Percentiles rank a stretch among this genome's conserved stretches.
phyloP scores from a whole-genome alignment of 1,140 invertebrate genomes.

The Hirudo medicinalis region DNA sequence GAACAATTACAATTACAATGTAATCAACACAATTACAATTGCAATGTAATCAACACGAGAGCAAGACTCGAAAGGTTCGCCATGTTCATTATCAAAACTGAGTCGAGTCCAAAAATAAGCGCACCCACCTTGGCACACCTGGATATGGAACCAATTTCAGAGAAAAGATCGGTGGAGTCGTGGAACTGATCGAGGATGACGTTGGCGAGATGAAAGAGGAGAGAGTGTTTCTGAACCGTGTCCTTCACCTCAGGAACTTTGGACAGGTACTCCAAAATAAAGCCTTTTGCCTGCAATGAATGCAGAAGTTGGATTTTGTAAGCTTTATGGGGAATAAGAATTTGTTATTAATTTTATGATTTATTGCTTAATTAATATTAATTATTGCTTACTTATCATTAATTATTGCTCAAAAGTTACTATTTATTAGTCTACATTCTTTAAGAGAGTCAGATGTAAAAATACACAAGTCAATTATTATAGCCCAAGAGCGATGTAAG shows the following conservation, averaged over 20 bases:
- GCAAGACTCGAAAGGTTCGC: too few species aligned
- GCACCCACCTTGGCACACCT: constrained; percentile 58
- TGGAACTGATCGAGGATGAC: constrained; percentile 93
- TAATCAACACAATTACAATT: too few species aligned
- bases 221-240: constrained; percentile 92
- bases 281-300: constrained; percentile 66
- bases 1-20: too few species aligned
- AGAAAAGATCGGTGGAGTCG: constrained; percentile 83
- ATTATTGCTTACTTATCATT: too few species aligned
- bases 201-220: constrained; percentile 90
- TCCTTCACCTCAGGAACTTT: constrained; percentile 99
- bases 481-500: too few species aligned
- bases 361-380: neutral
- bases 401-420: too few species aligned
- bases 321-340: neutral
- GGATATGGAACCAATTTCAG: constrained; percentile 57
- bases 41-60: too few species aligned
- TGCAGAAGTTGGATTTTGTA: neutral
- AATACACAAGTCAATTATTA: constrained; percentile 5
- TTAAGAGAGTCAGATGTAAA: neutral
- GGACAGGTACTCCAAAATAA: constrained; percentile 90
- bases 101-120: too few species aligned
- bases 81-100: too few species aligned
- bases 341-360: neutral
- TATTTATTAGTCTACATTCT: too few species aligned